A percentile compares a stretch with the other conserved stretches of the same genome.
Conservation (phyloP, 1,140 invertebrate genomes). For the Bombus impatiens region DNA sequence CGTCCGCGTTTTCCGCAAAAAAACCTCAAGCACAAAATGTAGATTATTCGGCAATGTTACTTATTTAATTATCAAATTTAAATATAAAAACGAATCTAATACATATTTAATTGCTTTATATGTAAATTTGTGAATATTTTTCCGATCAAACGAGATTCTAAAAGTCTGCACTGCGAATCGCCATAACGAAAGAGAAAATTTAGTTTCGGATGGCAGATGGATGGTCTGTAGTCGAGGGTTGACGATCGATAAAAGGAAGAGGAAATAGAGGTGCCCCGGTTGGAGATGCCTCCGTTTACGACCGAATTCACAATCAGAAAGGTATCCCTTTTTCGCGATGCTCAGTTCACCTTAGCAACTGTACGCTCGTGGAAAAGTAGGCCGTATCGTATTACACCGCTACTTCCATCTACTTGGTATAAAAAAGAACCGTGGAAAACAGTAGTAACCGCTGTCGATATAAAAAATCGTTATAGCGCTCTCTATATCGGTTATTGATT, state of each 20-base stretch:
- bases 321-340: neutral
- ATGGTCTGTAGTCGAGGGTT: neutral
- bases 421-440: constrained; percentile 28
- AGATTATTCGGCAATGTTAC: neutral
- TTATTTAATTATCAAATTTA: too few relatives aligned
- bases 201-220: too few relatives aligned
- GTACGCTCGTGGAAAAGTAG: constrained; percentile 11
- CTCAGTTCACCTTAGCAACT: neutral
- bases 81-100: too few relatives aligned
- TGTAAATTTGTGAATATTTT: too few relatives aligned
- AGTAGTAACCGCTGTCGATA: neutral
- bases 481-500: neutral
- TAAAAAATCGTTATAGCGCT: neutral
- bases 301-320: constrained; percentile 26
- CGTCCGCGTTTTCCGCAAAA: neutral
- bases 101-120: too few relatives aligned
- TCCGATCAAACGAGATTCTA: too few relatives aligned
- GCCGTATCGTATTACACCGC: constrained; percentile 4
- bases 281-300: constrained; percentile 19
- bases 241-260: neutral
- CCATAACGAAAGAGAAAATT: neutral
- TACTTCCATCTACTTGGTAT: constrained; percentile 19
- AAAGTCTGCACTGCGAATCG: too few relatives aligned
- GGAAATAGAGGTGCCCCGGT: neutral
- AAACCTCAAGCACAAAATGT: too few relatives aligned